Percentiles rank a stretch among this genome's conserved stretches.
Evolutionary conservation across 1,140 invertebrate genomes (phyloP).

Genomic region (Arion vulgaris): DNA sequence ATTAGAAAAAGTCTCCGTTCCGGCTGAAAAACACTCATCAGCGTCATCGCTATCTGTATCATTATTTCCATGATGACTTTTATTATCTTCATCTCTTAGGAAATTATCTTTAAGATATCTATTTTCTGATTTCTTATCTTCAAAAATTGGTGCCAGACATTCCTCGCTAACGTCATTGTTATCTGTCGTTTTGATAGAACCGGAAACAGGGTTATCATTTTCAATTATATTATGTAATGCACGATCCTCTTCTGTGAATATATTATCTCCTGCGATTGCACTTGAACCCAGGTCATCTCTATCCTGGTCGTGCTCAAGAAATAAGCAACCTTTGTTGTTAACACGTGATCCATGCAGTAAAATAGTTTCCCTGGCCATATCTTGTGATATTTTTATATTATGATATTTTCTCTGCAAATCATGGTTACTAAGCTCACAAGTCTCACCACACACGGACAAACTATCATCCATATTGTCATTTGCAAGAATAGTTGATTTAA

Average conservation of each 20-base stretch:
- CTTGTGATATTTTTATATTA: no score
- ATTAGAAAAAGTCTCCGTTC: neutral
- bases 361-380: no score
- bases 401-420: no score
- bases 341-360: no score
- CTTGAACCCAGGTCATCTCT: no score
- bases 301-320: no score
- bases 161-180: neutral
- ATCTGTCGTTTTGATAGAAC: neutral
- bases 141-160: neutral
- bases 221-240: no score
- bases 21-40: neutral
- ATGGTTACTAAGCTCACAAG: no score
- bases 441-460: neutral
- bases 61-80: neutral
- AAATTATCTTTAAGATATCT: neutral
- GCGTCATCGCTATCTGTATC: neutral
- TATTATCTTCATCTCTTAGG: neutral
- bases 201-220: no score
- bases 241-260: no score
- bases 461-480: neutral
- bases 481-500: neutral
- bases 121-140: neutral
- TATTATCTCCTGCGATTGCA: no score
- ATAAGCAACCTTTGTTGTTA: no score